Conservation (phyloP, 2,888 invertebrate species). For the Aleiodes leptofemur region DNA sequence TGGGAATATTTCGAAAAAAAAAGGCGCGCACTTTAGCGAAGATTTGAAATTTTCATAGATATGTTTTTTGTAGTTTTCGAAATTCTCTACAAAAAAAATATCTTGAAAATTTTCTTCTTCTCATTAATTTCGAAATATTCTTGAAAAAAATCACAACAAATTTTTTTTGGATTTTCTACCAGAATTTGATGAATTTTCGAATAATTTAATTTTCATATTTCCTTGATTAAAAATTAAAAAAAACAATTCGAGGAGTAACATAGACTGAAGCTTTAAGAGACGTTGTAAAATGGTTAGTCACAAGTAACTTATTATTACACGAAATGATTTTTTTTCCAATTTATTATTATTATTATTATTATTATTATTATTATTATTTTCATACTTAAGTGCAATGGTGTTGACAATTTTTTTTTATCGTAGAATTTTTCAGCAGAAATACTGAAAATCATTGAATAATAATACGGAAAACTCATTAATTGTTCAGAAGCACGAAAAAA, state of each 20-base stretch:
- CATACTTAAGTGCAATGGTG: constrained; percentile 22
- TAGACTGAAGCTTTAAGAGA: constrained; percentile 67
- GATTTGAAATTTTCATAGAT: too few species aligned
- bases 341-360: neutral
- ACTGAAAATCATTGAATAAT: neutral
- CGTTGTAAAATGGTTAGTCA: constrained; percentile 65
- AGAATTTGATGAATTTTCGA: neutral
- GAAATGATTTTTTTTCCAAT: constrained; percentile 20
- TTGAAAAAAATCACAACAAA: too few species aligned
- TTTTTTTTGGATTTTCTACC: neutral
- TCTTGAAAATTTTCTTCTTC: too few species aligned
- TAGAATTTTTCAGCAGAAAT: neutral
- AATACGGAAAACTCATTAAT: constrained; percentile 16
- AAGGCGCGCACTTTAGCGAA: too few species aligned
- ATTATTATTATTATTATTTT: too few species aligned
- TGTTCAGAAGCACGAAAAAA: constrained; percentile 22
- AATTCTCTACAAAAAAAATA: too few species aligned
- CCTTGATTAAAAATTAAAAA: neutral
- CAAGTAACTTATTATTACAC: constrained; percentile 32
- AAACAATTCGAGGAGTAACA: constrained; percentile 56
- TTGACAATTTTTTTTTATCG: constrained; percentile 1
- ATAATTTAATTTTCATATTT: constrained; percentile 19
- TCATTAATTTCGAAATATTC: too few species aligned
- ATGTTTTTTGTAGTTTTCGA: too few species aligned
- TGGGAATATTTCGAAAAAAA: too few species aligned